Evolutionary conservation across 2,888 invertebrate species (phyloP).

Genomic region (Mythimna albipuncta): DNA sequence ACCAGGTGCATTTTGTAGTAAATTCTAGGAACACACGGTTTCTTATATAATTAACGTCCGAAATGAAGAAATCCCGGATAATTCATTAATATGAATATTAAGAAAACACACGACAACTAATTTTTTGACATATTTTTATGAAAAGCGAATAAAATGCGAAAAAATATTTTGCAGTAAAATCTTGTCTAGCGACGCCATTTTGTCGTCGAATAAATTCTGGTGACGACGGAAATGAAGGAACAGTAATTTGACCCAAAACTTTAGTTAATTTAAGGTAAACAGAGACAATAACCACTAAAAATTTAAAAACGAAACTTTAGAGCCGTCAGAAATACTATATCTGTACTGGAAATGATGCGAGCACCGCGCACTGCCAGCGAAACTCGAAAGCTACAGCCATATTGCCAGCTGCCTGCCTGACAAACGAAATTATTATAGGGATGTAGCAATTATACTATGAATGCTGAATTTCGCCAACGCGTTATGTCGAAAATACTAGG

Average conservation of each 20-base stretch:
- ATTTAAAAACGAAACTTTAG: constrained; percentile 87
- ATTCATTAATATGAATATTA: constrained; percentile 79
- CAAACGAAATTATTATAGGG: constrained; percentile 70
- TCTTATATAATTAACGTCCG: constrained; percentile 78
- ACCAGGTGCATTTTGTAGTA: constrained; percentile 89
- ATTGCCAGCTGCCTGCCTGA: constrained; percentile 84
- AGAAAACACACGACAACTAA: constrained; percentile 76
- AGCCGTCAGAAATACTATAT: constrained; percentile 86
- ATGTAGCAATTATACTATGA: constrained; percentile 46
- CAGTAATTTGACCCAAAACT: constrained; percentile 80
- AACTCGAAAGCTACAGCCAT: constrained; percentile 90
- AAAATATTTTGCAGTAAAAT: constrained; percentile 88
- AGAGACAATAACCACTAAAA: constrained; percentile 84
- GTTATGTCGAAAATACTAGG: background rate
- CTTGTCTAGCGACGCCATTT: constrained; percentile 91
- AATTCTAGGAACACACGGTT: constrained; percentile 82
- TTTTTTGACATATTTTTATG: constrained; percentile 78
- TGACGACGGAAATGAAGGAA: constrained; percentile 88
- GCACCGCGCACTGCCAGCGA: constrained; percentile 89
- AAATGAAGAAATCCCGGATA: constrained; percentile 74
- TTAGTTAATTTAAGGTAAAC: constrained; percentile 82
- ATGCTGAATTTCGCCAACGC: background rate
- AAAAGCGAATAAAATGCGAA: constrained; percentile 80
- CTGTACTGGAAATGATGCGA: constrained; percentile 85
- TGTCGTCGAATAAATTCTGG: constrained; percentile 90